Evolutionary conservation across 2,888 invertebrate genomes (phyloP).

Genomic region (Pecten maximus): DNA sequence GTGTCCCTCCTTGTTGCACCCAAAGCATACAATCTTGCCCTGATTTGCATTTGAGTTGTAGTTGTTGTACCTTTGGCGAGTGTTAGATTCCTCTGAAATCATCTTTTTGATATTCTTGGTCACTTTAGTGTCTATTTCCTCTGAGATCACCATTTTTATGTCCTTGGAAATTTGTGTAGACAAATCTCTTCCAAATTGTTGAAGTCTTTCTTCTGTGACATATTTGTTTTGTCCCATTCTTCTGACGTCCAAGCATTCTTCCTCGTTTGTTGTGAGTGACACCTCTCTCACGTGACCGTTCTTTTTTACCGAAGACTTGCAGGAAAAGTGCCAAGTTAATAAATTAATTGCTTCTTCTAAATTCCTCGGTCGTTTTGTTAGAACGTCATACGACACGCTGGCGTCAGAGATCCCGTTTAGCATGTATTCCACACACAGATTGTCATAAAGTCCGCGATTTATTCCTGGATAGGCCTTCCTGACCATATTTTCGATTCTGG

Average conservation of each 20-base stretch:
- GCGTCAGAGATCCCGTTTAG: too few relatives aligned
- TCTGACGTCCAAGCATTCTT: background rate
- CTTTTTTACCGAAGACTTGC: too few relatives aligned
- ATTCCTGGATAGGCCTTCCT: slow-evolving; percentile 2
- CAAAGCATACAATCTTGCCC: background rate
- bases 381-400: too few relatives aligned
- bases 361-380: too few relatives aligned
- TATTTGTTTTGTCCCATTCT: slow-evolving; percentile 22
- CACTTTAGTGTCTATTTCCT: slow-evolving; percentile 5
- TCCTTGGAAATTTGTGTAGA: too few relatives aligned
- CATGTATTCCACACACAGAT: background rate
- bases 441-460: background rate
- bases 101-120: background rate
- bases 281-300: too few relatives aligned
- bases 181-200: background rate
- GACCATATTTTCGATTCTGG: background rate
- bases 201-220: slow-evolving; percentile 35
- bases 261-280: too few relatives aligned
- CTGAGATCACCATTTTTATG: too few relatives aligned
- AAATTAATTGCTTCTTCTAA: too few relatives aligned
- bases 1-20: slow-evolving; percentile 26
- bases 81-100: background rate
- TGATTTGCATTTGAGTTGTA: background rate
- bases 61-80: background rate
- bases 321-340: too few relatives aligned